Evolutionary conservation across 2,797 vertebrate species (phyloP).

Genomic region (Capromys pilorides): DNA sequence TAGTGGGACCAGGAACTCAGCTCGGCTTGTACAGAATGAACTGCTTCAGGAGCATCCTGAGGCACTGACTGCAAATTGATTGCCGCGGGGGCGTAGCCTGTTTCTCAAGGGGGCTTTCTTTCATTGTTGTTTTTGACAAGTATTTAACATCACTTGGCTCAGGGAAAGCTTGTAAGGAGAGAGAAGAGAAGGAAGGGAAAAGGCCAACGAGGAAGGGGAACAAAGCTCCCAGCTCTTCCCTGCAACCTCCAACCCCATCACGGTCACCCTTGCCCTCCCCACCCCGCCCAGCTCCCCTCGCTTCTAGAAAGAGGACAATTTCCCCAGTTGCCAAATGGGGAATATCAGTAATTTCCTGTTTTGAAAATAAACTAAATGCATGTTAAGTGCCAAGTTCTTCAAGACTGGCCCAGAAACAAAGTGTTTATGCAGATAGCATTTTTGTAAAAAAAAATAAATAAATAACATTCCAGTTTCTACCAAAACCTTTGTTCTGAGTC

Average conservation of each 20-base stretch:
- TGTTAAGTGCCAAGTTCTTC: background rate
- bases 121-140: background rate
- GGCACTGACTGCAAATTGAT: too few species aligned
- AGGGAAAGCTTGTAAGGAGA: background rate
- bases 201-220: background rate
- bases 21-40: background rate
- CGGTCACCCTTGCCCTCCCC: background rate
- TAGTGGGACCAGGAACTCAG: background rate
- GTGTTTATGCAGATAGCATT: background rate
- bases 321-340: background rate
- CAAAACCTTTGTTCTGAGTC: background rate
- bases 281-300: rapidly evolving
- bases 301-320: background rate
- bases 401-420: background rate
- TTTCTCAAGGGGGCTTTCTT: background rate
- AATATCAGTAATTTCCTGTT: background rate
- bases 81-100: background rate
- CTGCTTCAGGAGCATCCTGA: background rate
- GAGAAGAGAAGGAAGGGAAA: too few species aligned
- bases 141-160: background rate
- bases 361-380: background rate
- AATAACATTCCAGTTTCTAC: background rate
- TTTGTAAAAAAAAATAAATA: background rate
- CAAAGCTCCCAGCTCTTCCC: background rate
- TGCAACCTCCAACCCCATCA: background rate